Percentiles rank a stretch among this genome's conserved stretches.
phyloP scores from a whole-genome alignment of 2,888 invertebrate genomes.

The Thecophora atra region DNA sequence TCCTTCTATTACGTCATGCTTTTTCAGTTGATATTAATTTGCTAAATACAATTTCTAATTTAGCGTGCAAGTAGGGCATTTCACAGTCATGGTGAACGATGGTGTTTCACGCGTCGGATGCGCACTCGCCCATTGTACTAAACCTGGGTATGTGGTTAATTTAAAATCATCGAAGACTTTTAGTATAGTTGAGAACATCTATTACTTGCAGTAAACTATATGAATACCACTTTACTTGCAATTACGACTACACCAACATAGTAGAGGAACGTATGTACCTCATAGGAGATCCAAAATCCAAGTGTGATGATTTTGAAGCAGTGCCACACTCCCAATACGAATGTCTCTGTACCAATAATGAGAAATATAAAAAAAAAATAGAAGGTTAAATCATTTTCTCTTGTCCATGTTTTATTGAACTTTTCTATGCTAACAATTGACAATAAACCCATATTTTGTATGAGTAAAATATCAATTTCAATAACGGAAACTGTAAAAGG shows the following conservation, averaged over 20 bases:
- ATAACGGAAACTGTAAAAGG: too few species aligned
- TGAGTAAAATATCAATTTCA: too few species aligned
- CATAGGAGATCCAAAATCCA: neutral
- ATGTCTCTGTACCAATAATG: constrained; percentile 4
- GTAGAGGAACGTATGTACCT: neutral
- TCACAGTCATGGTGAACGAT: constrained; percentile 26
- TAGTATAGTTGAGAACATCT: too few species aligned
- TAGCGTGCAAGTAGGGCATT: neutral
- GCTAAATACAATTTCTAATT: too few species aligned
- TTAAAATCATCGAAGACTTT: neutral
- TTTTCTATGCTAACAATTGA: too few species aligned
- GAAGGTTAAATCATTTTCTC: too few species aligned
- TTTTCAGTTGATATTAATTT: too few species aligned
- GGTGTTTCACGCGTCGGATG: constrained; percentile 27
- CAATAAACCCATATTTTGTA: too few species aligned
- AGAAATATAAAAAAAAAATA: too few species aligned
- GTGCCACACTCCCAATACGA: neutral
- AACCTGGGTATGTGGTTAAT: neutral
- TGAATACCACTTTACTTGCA: constrained; percentile 3
- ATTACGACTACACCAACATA: constrained; percentile 19
- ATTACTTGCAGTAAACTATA: neutral
- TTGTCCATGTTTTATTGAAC: too few species aligned
- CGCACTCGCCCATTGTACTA: constrained; percentile 8
- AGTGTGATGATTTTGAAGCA: neutral
- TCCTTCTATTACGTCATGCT: neutral